These are phyloP conservation scores for Kradibia gibbosae DNA, from an alignment of 1,140 invertebrate species.

Conservation along the genomic window DNA sequence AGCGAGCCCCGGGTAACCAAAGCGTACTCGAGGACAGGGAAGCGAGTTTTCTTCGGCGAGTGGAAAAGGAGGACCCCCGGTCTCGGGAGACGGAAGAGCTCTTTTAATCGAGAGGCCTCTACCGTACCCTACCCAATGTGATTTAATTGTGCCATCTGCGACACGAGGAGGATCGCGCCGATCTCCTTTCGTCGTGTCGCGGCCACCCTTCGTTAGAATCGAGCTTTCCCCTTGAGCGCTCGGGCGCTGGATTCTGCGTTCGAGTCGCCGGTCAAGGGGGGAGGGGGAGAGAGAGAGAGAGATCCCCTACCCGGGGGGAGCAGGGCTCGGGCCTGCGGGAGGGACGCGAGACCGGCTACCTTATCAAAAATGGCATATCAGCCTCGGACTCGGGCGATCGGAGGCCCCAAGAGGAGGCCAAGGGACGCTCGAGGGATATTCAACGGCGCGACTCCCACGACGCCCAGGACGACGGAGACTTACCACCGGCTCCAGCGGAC, in stretches of 20 bases:
- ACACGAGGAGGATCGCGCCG: slow-evolving; percentile 50
- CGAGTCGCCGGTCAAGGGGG: not conserved
- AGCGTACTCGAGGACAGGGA: not conserved
- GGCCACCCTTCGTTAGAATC: slow-evolving; percentile 37
- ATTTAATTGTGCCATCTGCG: slow-evolving; percentile 65
- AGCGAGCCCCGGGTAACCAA: no score
- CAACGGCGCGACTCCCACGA: no score
- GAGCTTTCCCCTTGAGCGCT: slow-evolving; percentile 41
- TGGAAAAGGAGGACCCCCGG: not conserved
- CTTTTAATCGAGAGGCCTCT: slow-evolving; percentile 35
- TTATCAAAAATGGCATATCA: slow-evolving; percentile 46
- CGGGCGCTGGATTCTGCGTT: slow-evolving; percentile 15
- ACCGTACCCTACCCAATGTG: slow-evolving; percentile 55
- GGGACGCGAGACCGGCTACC: slow-evolving; percentile 13
- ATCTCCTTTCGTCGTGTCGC: slow-evolving; percentile 31
- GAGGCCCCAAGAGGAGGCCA: not conserved
- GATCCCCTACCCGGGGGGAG: no score
- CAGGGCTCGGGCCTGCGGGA: no score
- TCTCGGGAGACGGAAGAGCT: not conserved
- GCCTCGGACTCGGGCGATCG: not conserved
- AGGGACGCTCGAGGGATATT: no score
- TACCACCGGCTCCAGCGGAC: no score
- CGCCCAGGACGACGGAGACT: no score
- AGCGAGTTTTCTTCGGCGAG: not conserved
- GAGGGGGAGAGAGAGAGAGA: not conserved